Evolutionary conservation across 2,888 invertebrate species (phyloP), one percentile per base, ranked within the genome.

Genomic region (Drosophila koepferae): DNA sequence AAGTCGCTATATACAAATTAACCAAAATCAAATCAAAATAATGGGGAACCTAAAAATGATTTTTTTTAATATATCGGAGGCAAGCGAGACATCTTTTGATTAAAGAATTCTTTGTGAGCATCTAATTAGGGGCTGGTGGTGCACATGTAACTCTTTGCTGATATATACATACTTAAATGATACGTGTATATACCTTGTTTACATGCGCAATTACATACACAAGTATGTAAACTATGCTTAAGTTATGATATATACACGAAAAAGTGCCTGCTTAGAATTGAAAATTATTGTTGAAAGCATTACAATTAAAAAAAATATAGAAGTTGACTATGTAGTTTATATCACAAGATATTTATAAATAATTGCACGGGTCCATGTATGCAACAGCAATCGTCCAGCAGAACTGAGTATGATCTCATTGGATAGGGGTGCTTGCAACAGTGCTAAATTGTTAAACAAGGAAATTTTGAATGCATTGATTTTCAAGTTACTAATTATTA

Each of bases 401-500:
- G 70, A 72, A 58, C 67, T 49, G 36, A 77, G 81, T 77, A 72
- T 77, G 86, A 86, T 85, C 85, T 84, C 84, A 86, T 16, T 40
- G 38, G 40, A 40, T 34, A 36, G 18, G 49, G 9, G 23, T 43
- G 43, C 66, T 76, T 77, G 67, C 75, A 76, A 41, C 70, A 77
- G 71, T 83, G 78, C 74, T 70, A 72, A 51, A 82, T 76, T 86
- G 74, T 74, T 82, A 75, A 67, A 65, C 43, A 66, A 72, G 63
- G 48, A 66, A 51, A 72, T 66, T 51, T 72, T 69, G 55, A 82
- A 82, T 72, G 66, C 65, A 74, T 77, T 80, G 80, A 77, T 86
- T 85, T 86, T 86, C 82, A 77, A 82, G 81, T 81, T 85, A 81
- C 82, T 86, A 86, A 86, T 85, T 86, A 85, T 81, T 80, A 70